Conservation (phyloP, 2,797 vertebrate species). For the Microctenopoma lineatum region DNA sequence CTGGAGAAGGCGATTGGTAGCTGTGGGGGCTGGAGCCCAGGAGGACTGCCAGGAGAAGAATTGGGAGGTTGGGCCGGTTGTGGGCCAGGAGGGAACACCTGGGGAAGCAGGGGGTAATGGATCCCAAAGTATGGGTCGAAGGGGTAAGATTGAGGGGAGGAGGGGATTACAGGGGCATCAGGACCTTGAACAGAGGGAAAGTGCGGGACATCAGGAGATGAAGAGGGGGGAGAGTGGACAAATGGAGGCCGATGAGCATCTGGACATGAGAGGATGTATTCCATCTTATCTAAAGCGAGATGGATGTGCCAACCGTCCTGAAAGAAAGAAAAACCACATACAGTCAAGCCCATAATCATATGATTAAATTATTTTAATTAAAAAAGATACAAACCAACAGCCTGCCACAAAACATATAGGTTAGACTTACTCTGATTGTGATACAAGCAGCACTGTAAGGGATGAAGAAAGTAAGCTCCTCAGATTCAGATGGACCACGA, state of each 20-base stretch:
- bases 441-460: constrained; percentile 64
- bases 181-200: constrained; percentile 30
- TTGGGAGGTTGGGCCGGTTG: constrained; percentile 3
- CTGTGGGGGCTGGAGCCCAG: constrained; percentile 16
- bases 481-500: constrained; percentile 44
- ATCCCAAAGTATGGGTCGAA: constrained; percentile 13
- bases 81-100: constrained; percentile 35
- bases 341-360: too few species aligned
- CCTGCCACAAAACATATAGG: neutral
- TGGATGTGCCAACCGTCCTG: constrained; percentile 63
- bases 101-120: constrained; percentile 37
- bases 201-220: constrained; percentile 18
- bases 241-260: constrained; percentile 15
- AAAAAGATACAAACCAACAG: neutral
- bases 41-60: constrained; percentile 22
- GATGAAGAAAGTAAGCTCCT: constrained; percentile 63
- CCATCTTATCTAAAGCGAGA: constrained; percentile 37
- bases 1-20: constrained; percentile 2
- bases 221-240: neutral
- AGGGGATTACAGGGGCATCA: neutral
- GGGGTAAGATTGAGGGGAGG: constrained; percentile 19
- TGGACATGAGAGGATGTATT: constrained; percentile 72
- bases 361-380: too few species aligned
- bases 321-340: neutral
- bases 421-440: constrained; percentile 60